A percentile compares a stretch with the other conserved stretches of the same genome.
These are phyloP conservation scores for Napeogenes inachia DNA, from an alignment of 2,888 invertebrate species.

Conservation along the genomic window DNA sequence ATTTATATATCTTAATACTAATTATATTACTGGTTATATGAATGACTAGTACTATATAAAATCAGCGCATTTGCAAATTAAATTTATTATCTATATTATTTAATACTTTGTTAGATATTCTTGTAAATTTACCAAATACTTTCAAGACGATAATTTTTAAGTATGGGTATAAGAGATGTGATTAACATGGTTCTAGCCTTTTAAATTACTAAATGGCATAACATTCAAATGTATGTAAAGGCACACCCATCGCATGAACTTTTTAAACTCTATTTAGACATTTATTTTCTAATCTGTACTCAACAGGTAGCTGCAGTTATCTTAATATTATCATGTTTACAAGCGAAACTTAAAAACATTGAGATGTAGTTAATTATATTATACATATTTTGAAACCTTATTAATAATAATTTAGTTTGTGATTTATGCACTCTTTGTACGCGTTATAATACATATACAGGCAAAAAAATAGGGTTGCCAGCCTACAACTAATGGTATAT, in stretches of 20 bases:
- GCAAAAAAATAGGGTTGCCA: too few relatives aligned
- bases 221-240: neutral
- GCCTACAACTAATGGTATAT: too few relatives aligned
- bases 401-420: too few relatives aligned
- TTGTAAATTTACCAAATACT: too few relatives aligned
- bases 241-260: neutral
- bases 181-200: neutral
- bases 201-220: neutral
- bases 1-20: slow-evolving; percentile 6
- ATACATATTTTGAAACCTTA: too few relatives aligned
- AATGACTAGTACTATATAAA: slow-evolving; percentile 21
- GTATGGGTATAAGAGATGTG: too few relatives aligned
- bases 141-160: too few relatives aligned
- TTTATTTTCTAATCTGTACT: neutral
- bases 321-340: too few relatives aligned
- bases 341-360: too few relatives aligned
- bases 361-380: too few relatives aligned
- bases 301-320: neutral
- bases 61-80: slow-evolving; percentile 5
- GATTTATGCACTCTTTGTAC: too few relatives aligned
- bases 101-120: neutral
- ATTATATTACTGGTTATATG: slow-evolving; percentile 15
- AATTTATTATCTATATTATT: neutral
- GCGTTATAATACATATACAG: too few relatives aligned
- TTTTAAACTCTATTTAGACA: neutral